These are phyloP conservation scores for Gymnopithys bicolor DNA, from an alignment of 2,797 vertebrate genomes.

Conservation along the genomic window DNA sequence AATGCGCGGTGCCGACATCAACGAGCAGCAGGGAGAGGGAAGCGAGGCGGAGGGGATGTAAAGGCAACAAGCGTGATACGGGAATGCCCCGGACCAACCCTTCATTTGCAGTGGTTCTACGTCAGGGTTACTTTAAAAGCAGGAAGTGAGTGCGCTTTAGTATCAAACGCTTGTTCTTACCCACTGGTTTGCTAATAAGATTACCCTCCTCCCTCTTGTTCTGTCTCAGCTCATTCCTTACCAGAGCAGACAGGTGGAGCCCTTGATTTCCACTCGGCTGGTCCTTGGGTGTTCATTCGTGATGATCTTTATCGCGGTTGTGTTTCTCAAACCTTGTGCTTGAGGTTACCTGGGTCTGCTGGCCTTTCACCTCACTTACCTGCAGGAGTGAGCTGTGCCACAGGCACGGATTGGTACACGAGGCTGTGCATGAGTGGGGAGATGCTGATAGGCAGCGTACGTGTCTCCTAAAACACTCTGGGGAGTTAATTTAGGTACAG, in stretches of 20 bases:
- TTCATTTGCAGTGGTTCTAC: accelerated
- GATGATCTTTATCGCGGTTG: not conserved
- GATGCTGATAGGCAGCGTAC: accelerated
- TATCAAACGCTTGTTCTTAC: no score
- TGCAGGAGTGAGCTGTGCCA: not conserved
- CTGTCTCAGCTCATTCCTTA: accelerated
- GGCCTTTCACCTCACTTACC: not conserved
- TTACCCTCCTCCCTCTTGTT: not conserved
- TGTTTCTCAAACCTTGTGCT: not conserved
- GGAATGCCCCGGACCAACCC: not conserved
- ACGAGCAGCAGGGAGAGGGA: accelerated
- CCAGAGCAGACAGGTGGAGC: not conserved
- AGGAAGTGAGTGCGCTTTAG: not conserved
- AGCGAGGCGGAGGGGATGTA: accelerated
- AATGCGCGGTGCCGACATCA: accelerated
- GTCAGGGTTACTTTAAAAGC: not conserved
- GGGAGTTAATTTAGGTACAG: accelerated
- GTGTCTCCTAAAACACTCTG: accelerated
- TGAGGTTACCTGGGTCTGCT: accelerated
- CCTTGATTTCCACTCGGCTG: accelerated
- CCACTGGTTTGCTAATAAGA: not conserved
- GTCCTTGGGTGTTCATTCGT: accelerated
- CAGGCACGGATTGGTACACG: not conserved
- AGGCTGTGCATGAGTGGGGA: no score
- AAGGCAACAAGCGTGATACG: accelerated